Evolutionary conservation across 2,113 vertebrate genomes (phyloP).

Genomic region (Brachypteracias leptosomus): DNA sequence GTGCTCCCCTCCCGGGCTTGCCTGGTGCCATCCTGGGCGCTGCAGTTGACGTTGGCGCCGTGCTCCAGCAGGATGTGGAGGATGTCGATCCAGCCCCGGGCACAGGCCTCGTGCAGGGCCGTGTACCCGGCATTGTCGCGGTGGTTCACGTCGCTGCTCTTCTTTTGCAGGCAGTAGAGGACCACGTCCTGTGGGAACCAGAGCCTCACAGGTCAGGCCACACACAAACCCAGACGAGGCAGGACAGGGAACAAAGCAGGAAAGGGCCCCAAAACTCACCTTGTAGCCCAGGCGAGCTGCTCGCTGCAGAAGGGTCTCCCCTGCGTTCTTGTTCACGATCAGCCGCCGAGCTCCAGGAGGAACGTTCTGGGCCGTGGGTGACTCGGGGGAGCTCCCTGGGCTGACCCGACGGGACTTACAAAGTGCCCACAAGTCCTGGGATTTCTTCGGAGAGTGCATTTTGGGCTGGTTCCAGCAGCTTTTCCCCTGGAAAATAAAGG

Average conservation of each 20-base stretch:
- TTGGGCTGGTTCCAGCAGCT: constrained; percentile 72
- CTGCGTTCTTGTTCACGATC: constrained; percentile 97
- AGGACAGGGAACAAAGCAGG: fast-evolving
- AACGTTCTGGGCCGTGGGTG: constrained; percentile 73
- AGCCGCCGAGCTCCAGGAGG: constrained; percentile 92
- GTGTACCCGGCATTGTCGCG: constrained; percentile 97
- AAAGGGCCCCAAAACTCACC: constrained; percentile 62
- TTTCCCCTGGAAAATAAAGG: constrained; percentile 66
- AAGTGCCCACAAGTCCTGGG: constrained; percentile 65
- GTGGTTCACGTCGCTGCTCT: constrained; percentile 93
- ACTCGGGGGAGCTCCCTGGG: constrained; percentile 73
- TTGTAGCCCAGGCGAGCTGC: constrained; percentile 95
- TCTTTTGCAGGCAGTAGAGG: constrained; percentile 95
- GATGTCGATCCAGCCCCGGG: constrained; percentile 92
- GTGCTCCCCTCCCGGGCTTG: constrained; percentile 27
- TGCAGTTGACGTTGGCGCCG: constrained; percentile 97
- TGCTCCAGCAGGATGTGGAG: constrained; percentile 91
- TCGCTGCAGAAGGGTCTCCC: constrained; percentile 93
- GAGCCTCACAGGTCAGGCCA: not conserved
- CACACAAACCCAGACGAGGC: fast-evolving
- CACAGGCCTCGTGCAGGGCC: constrained; percentile 93
- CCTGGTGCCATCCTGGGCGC: constrained; percentile 96
- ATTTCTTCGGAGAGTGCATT: constrained; percentile 68
- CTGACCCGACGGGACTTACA: constrained; percentile 74
- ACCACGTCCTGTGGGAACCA: constrained; percentile 85